Evolutionary conservation across 2,888 invertebrate genomes (phyloP).

Genomic region (Schizaphis graminum): DNA sequence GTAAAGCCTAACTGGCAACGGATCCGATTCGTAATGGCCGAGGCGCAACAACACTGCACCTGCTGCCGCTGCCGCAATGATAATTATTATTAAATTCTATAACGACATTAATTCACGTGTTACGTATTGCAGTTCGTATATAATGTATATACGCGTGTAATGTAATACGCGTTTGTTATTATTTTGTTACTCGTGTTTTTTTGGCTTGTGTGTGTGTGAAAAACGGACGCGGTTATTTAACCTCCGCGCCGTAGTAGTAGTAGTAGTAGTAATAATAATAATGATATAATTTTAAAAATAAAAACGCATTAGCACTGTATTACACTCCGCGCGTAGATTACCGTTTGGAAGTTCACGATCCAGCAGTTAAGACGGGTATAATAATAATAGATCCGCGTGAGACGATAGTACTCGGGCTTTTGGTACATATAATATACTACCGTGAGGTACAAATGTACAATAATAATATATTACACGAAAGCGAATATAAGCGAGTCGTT

Average conservation of each 20-base stretch:
- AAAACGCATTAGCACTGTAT: constrained; percentile 2
- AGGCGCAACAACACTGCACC: background rate
- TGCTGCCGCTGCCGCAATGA: background rate
- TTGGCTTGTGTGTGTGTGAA: background rate
- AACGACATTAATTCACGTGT: background rate
- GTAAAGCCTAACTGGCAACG: background rate
- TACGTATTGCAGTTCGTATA: background rate
- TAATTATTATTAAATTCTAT: background rate
- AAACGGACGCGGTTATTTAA: background rate
- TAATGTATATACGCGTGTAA: background rate
- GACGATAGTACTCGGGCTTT: background rate
- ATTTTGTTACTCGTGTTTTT: background rate
- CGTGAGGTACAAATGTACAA: too few species aligned
- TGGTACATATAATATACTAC: background rate
- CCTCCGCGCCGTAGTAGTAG: background rate
- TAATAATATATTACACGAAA: background rate
- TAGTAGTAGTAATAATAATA: background rate
- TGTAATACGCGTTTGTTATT: background rate
- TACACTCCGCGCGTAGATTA: background rate
- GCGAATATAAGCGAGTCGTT: background rate
- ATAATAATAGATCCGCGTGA: background rate
- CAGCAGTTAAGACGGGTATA: background rate
- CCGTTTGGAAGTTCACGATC: background rate
- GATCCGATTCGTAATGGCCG: background rate
- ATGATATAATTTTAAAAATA: background rate